Base-by-base conservation (phyloP, 92 coral and sea anemone genomes). In the Diadumene lineata region DNA sequence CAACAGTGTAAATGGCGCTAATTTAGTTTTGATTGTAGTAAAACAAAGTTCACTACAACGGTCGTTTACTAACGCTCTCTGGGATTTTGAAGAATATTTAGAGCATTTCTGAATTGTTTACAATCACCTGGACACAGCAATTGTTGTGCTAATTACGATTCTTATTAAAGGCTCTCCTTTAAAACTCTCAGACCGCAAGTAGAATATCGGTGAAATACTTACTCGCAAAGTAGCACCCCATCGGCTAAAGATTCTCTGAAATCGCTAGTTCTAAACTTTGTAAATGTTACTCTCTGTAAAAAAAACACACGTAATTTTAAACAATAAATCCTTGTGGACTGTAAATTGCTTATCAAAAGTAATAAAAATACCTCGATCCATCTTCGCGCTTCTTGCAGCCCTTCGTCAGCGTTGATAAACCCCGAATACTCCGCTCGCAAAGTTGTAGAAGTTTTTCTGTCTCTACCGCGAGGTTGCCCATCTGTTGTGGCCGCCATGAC, bases 171-270 rank as follows among this genome's bases (percentile, higher is more conserved):
- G 17, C 53, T 55, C 33, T 32, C 53, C 61, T 68, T 26, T n/a
- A 78, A 68, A 30, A 31, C 23, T 8, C 17, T 19, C 66, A 61
- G n/a, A 63, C 57, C 31, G 26, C 60, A n/a, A n/a, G n/a, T n/a
- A 69, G 56, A 56, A 56, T 23, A 17, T 31, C 48, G 55, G 8
- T 51, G 32, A 72, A 56, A 72, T 68, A 92, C 97, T 81, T 73
- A 96, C 99, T 96, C 97, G 97, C 97, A 92, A 34, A 96, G 88
- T 31, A 96, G 76, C 43, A 89, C 81, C 8, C 97, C 97, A 60
- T 96, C 88, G 1, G 86, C 86, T 43, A 96, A 66, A 23, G 96
- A 88, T 58, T 77, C 92, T 60, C 97, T 86, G 68, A 96, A 96
- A 69, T 89, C 84, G 70, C 89, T 78, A 79, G 71, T 67, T 75